Base-by-base conservation (phyloP, 2,113 vertebrate genomes). In the Charadrius vociferus region DNA sequence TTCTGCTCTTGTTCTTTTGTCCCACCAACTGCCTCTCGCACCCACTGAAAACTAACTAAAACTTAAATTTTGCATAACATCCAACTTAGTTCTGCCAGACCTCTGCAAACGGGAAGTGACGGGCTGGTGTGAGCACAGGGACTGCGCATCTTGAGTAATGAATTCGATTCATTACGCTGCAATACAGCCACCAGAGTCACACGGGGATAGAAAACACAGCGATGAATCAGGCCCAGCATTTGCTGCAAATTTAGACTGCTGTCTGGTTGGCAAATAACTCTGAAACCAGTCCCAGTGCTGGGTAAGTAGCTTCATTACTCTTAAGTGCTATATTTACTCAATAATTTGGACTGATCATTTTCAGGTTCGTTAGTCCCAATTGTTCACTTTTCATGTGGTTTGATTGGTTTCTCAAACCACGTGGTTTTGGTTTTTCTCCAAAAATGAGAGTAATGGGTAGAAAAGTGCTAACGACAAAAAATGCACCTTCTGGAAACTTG, bases 321-420 rank as follows among this genome's bases (percentile, higher is more conserved):
- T 93, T 94, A 95, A 95, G 73, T 79, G 70, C 77, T 95, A 23
- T 95, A 93, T 95, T 95, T 96, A 72, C 86, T 65, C 83, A 95
- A 91, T 94, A 91, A 92, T 91, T 95, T 87, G 78, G 81, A 89
- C 91, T 7, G 2, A 89, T 93, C 41, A n/a, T 93, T 95, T 95
- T 92, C 11, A 13, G 73, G 86, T 95, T 97, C 39, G 26, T 92
- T 95, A 92, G 86, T 87, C 53, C 56, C 81, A 81, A 9, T 68
- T 97, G 83, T 89, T 97, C 65, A 52, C 77, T 95, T 95, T 93
- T 61, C 59, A 81, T 1, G 0, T 67, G 14, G 56, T 92, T 88
- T 91, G 56, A 78, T 39, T 52, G 23, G 52, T 86, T 85, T 91
- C 49, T 91, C 70, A 94, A 72, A 85, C 32, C 83, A 91, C 3